These are phyloP conservation scores for Cyprinodon brontotheroides DNA, from an alignment of 2,113 vertebrate species.

Conservation along the genomic window DNA sequence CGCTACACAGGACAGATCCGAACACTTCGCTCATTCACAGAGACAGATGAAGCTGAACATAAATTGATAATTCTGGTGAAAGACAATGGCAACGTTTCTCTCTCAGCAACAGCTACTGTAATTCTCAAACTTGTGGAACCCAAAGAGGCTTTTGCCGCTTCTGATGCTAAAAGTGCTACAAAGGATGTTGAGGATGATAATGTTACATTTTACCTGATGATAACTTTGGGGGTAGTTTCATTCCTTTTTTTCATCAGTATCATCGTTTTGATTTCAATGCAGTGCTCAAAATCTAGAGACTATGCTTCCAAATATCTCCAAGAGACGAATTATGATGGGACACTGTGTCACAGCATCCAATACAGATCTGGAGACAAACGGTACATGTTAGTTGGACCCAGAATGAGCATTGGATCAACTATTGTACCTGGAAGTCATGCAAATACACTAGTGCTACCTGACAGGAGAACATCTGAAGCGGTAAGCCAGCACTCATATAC, in stretches of 20 bases:
- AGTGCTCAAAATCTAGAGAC: conserved; percentile 38
- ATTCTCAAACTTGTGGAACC: conserved; percentile 25
- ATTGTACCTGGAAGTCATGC: conserved; percentile 61
- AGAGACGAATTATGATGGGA: conserved; percentile 46
- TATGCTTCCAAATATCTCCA: conserved; percentile 53
- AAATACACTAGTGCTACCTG: not conserved
- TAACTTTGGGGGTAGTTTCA: conserved; percentile 21
- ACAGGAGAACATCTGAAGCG: not conserved
- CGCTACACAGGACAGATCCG: conserved; percentile 9
- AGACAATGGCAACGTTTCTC: conserved; percentile 24
- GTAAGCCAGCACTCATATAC: not conserved
- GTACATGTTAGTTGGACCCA: conserved; percentile 67
- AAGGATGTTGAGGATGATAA: not conserved
- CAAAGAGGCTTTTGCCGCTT: conserved; percentile 23
- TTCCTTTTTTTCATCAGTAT: conserved; percentile 30
- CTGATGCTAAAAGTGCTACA: conserved; percentile 15
- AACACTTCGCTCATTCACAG: conserved; percentile 34
- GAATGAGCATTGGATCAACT: conserved; percentile 69
- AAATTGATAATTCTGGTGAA: not conserved
- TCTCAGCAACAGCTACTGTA: conserved; percentile 31
- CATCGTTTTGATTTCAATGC: conserved; percentile 53
- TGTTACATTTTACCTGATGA: conserved; percentile 20
- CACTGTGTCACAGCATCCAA: conserved; percentile 68
- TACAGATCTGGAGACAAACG: conserved; percentile 73
- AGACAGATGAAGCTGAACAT: conserved; percentile 25